These are phyloP conservation scores for Leptogaster cylindrica DNA, from an alignment of 2,888 invertebrate genomes.

Conservation along the genomic window DNA sequence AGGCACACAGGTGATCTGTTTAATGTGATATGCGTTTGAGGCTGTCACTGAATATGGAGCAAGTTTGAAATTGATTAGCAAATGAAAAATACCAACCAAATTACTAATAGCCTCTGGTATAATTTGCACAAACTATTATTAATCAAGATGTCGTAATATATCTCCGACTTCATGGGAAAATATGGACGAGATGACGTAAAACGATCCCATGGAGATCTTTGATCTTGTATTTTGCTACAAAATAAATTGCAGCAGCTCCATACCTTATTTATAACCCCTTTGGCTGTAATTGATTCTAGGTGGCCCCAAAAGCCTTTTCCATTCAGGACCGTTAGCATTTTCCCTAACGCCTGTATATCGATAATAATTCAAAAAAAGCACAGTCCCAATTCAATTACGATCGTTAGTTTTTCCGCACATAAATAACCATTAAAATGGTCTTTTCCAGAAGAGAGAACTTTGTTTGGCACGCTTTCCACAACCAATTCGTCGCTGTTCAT, in stretches of 20 bases:
- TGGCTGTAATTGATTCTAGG: conserved; percentile 15
- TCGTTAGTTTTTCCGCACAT: background rate
- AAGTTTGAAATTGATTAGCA: conserved; percentile 4
- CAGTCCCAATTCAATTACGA: conserved; percentile 21
- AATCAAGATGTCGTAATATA: conserved; percentile 18
- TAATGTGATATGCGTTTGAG: no score
- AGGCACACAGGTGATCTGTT: no score
- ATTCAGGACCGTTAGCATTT: conserved; percentile 1
- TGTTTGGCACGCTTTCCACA: background rate
- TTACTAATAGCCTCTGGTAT: conserved; percentile 1
- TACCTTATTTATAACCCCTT: conserved; percentile 10
- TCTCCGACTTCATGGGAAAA: background rate
- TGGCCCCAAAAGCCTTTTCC: conserved; percentile 9
- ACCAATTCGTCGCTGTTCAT: background rate
- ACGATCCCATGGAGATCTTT: background rate
- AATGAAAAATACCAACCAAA: background rate
- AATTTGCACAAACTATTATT: conserved; percentile 3
- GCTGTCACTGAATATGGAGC: conserved; percentile 50
- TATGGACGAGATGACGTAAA: background rate
- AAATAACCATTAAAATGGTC: conserved; percentile 1
- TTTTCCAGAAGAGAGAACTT: conserved; percentile 7
- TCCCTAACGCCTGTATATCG: background rate
- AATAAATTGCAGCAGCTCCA: conserved; percentile 20
- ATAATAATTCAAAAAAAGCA: background rate
- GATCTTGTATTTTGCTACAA: background rate